Conservation (phyloP, 2,113 vertebrate species). For the Daphoenositta chrysoptera region DNA sequence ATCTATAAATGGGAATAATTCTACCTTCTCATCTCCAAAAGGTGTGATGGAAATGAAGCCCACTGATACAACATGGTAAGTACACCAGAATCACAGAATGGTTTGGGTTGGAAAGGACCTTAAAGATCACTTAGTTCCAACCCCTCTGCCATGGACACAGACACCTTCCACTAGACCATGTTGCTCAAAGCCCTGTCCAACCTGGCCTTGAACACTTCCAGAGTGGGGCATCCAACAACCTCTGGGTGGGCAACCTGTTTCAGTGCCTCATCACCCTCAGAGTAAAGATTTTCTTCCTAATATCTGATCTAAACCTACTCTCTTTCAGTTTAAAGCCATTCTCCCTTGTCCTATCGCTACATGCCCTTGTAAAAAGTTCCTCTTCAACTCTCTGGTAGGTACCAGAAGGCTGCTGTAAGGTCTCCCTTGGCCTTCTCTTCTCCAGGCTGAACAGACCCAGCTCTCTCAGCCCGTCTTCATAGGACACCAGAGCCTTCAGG, state of each 20-base stretch:
- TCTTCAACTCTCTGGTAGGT: background rate
- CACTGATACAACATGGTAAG: background rate
- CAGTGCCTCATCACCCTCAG: background rate
- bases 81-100: background rate
- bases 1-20: background rate
- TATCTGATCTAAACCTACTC: background rate
- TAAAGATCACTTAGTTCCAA: background rate
- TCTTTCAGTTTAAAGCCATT: background rate
- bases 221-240: background rate
- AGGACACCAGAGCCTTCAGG: background rate
- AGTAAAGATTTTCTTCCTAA: background rate
- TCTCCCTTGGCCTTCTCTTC: background rate
- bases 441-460: background rate
- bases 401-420: background rate
- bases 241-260: background rate
- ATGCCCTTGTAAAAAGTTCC: background rate
- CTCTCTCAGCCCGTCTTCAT: background rate
- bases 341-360: background rate
- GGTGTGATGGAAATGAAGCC: background rate
- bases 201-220: background rate
- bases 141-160: background rate
- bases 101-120: background rate
- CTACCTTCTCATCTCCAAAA: background rate
- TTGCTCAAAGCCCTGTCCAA: background rate
- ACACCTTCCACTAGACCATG: background rate